These are phyloP conservation scores for Eulithis prunata DNA, from an alignment of 2,888 invertebrate genomes.

Conservation along the genomic window DNA sequence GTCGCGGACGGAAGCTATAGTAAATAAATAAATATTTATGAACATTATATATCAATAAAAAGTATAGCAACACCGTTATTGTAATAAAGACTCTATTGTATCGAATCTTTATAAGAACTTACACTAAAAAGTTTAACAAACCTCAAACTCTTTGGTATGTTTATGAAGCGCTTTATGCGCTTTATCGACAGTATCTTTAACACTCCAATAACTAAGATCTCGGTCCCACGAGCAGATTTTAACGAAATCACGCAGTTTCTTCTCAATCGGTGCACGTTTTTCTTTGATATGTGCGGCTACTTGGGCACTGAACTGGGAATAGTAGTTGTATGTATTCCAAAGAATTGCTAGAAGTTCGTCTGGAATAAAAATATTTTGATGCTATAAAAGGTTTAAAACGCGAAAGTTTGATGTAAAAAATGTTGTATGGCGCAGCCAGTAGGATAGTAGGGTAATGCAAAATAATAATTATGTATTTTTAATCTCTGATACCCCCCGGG, in stretches of 20 bases:
- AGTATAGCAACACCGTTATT: too few relatives aligned
- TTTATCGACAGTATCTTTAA: conserved; percentile 94
- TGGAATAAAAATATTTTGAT: conserved; percentile 45
- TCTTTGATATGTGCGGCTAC: conserved; percentile 87
- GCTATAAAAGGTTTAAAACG: neutral
- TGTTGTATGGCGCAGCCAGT: conserved; percentile 13
- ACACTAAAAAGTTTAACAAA: conserved; percentile 46
- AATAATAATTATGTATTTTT: neutral
- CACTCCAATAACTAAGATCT: conserved; percentile 97
- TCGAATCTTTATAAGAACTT: too few relatives aligned
- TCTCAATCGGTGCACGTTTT: conserved; percentile 93
- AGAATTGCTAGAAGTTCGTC: conserved; percentile 87
- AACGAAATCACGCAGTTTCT: conserved; percentile 95
- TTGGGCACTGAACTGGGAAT: conserved; percentile 89
- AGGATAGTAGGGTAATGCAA: neutral
- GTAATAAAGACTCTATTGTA: too few relatives aligned
- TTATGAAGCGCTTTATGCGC: conserved; percentile 95
- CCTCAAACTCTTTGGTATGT: conserved; percentile 93
- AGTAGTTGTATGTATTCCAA: conserved; percentile 94
- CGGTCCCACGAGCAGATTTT: conserved; percentile 98
- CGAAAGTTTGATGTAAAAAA: too few relatives aligned
- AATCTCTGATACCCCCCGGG: too few relatives aligned
- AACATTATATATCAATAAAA: too few relatives aligned
- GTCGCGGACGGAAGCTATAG: too few relatives aligned
- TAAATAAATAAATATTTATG: too few relatives aligned